phyloP scores from a whole-genome alignment of 1,140 invertebrate species.

The Drosophila ogumai region DNA sequence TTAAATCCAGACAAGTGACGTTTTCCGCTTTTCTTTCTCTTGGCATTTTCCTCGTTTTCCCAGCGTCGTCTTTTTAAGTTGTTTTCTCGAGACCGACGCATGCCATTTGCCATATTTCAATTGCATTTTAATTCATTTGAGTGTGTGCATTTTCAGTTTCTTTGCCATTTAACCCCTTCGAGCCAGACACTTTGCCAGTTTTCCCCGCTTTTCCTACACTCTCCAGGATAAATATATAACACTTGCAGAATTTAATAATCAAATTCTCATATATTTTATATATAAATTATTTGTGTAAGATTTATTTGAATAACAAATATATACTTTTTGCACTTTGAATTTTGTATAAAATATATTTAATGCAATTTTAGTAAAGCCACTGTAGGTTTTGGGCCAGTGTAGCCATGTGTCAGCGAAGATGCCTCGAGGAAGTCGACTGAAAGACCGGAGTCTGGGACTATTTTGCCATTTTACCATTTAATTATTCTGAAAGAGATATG shows the following conservation, averaged over 20 bases:
- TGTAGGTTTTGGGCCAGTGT: background rate
- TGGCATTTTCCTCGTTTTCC: slow-evolving; percentile 15
- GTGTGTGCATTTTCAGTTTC: slow-evolving; percentile 56
- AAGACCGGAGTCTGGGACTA: slow-evolving; percentile 18
- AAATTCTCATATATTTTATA: background rate
- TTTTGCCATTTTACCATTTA: slow-evolving; percentile 47
- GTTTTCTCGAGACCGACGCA: slow-evolving; percentile 55
- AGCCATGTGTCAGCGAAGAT: slow-evolving; percentile 17
- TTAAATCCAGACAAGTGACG: background rate
- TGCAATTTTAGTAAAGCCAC: background rate
- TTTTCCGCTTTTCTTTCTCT: slow-evolving; percentile 7
- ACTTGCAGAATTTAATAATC: background rate
- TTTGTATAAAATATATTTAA: background rate
- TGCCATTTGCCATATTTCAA: slow-evolving; percentile 74
- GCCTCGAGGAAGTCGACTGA: slow-evolving; percentile 24
- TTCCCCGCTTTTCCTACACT: slow-evolving; percentile 14
- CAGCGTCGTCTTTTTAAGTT: slow-evolving; percentile 12
- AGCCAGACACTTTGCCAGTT: slow-evolving; percentile 34
- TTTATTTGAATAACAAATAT: no score
- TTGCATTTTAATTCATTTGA: slow-evolving; percentile 71
- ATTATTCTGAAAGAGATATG: slow-evolving; percentile 47
- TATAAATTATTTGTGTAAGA: no score
- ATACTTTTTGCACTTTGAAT: background rate
- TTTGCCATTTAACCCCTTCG: slow-evolving; percentile 61
- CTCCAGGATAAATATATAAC: background rate